Base-by-base conservation (phyloP, 35 echinoderm and acorn worm species). In the Chiridota heheva region DNA sequence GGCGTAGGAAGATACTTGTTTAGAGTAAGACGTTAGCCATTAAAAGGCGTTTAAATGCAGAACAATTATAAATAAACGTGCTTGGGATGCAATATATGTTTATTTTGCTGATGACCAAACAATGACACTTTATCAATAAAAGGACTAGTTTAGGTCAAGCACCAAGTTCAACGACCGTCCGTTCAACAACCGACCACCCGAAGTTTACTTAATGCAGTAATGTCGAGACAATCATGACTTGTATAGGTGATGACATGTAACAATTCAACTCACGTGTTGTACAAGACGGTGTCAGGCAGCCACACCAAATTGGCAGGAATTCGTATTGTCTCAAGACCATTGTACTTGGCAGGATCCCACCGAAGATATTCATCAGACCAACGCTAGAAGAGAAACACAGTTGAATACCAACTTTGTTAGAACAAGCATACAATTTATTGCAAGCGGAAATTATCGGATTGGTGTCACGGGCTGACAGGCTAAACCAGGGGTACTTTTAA, bases 201-300 rank as follows among this genome's bases (percentile, higher is more conserved):
- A 12, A 10, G n/a, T 12, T n/a, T 66, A 20, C 17, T 66, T n/a
- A 33, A 18, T 31, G 20, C 30, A 15, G 31, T 18, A 66, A 25
- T 20, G 17, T 66, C 61, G 29, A 16, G 8, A 17, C 3, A 31
- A 20, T 66, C 31, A n/a, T 20, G 0, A 29, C 31, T 22, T 16
- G 13, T 20, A 24, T 2, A 22, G 13, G 17, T 66, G 0, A 37
- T 44, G 15, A 46, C 12, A n/a, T 43, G 30, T 8, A 72, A 10
- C 24, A 34, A 13, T 72, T 4, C 17, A 47, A 41, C 92, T 91
- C 75, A 98, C 95, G 84, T 98, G 68, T 91, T 98, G 63, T 98
- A 98, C 48, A 98, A 67, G 1, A 98, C 67, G 24, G 95, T 98
- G 57, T 98, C 95, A 8, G 95, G 95, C n/a, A 91, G 74, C 95